Evolutionary conservation across 2,797 vertebrate genomes (phyloP), one percentile per base, ranked within the genome.

Genomic region (Cirrhinus mrigala): DNA sequence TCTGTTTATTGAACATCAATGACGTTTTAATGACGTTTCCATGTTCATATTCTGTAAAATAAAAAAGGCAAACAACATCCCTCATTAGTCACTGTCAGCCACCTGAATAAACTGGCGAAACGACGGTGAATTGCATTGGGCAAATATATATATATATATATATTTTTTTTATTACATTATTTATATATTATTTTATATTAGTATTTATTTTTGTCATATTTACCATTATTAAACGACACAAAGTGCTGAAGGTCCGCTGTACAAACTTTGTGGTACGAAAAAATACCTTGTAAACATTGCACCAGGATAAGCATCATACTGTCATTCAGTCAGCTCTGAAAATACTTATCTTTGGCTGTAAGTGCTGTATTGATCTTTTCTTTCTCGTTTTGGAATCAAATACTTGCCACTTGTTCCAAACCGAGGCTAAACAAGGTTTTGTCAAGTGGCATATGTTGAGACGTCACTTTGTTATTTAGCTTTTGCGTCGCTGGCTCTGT

Each of bases 321-420:
- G 73, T 56, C 74, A 76, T n/a, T 33, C 18, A 54, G 37, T 56
- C 29, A 76, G 48, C 29, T 48, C 22, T 81, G 48, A 54, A 80
- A 54, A 80, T 68, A 66, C 24, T 33, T 22, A 22, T 79, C 58
- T 33, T 48, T 29, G 44, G 16, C 60, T 64, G 58, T 60, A 48
- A 79, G 40, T 79, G 58, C n/a, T 64, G 16, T 48, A 64, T 79
- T 20, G 40, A 66, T 22, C 44, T 48, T 24, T 27, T 66, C 44
- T 66, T 64, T 79, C 24, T 66, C 24, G 7, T 22, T 66, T 79
- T 22, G 60, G 44, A 66, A 66, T 50, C 60, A 50, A 66, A 66
- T 27, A 27, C n/a, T 29, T 22, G 58, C 58, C 16, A 20, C 77
- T 79, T 9, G 44, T 27, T 50, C 24, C 60, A 79, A 79, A 66